phyloP scores from a whole-genome alignment of 2,888 invertebrate species.

The Phyto melanocephala region DNA sequence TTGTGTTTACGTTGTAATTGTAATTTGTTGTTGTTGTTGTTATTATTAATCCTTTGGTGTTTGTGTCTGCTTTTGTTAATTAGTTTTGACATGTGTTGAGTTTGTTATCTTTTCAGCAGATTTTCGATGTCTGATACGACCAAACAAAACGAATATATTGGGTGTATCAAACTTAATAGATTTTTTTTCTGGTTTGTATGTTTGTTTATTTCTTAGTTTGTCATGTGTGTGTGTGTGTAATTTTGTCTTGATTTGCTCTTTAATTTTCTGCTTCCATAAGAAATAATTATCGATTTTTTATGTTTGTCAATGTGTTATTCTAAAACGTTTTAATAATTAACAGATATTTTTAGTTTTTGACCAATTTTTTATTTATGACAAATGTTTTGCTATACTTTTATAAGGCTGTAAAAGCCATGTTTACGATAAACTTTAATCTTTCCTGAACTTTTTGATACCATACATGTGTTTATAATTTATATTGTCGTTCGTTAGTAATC shows the following conservation, averaged over 20 bases:
- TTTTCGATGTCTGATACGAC: conserved; percentile 56
- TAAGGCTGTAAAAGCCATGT: no score
- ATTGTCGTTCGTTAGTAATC: no score
- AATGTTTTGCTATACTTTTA: neutral
- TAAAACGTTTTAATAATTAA: conserved; percentile 25
- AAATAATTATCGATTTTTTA: conserved; percentile 37
- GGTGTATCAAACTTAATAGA: conserved; percentile 28
- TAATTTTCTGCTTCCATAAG: conserved; percentile 5
- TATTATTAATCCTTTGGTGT: conserved; percentile 50
- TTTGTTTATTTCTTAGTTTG: conserved; percentile 6
- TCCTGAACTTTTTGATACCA: no score
- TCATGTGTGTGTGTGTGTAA: conserved; percentile 3
- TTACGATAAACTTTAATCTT: no score
- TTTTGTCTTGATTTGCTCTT: conserved; percentile 35
- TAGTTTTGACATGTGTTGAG: conserved; percentile 65
- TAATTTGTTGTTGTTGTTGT: conserved; percentile 11
- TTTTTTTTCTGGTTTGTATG: neutral
- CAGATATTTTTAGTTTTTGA: neutral
- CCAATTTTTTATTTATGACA: neutral
- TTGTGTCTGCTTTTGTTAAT: conserved; percentile 65
- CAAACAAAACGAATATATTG: conserved; percentile 20
- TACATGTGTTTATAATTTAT: no score
- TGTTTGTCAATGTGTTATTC: neutral
- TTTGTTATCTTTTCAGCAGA: conserved; percentile 62
- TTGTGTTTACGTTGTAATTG: no score